Evolutionary conservation across 1,140 invertebrate species (phyloP), one percentile per base, ranked within the genome.

Genomic region (Hyposmocoma kahamanoa): DNA sequence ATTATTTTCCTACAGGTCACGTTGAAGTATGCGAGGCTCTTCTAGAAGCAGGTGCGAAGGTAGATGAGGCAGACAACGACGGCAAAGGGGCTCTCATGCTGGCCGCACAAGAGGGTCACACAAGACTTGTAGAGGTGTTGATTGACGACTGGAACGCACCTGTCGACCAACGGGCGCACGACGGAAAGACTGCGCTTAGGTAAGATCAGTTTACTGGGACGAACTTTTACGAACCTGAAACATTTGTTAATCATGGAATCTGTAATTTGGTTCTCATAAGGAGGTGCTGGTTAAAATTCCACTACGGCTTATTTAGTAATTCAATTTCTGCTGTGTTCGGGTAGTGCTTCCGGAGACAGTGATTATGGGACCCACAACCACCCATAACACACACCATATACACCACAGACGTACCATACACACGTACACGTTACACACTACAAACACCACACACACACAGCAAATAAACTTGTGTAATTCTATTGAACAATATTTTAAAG

Each of bases 141-240:
- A 66, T 96, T n/a, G 90, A 92, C 51, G 89, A 91, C 41, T 91
- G 93, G 76, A 89, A 88, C 22, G 94, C 95, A 15, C 91, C 93
- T 4, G 93, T 97, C 3, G 94, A 98, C 85, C 95, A 97, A 68
- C 89, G 92, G 42, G 95, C 96, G 19, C 95, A 97, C 72, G 96
- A 98, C 83, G 96, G 96, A 3, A 96, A 96, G 84, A 98, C 96
- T 3, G 95, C 97, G 0, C 88, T 98, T n/a, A 90, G 97, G 84
- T 91, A 15, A n/a, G n/a, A n/a, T n/a, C n/a, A n/a, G n/a, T n/a
- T n/a, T n/a, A n/a, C n/a, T n/a, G n/a, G n/a, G n/a, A n/a, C n/a
- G n/a, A n/a, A n/a, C n/a, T n/a, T n/a, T n/a, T n/a, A n/a, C n/a
- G n/a, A n/a, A n/a, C n/a, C n/a, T n/a, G n/a, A n/a, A n/a, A n/a